Conservation (phyloP, 2,888 invertebrate species). For the Tholera decimalis region DNA sequence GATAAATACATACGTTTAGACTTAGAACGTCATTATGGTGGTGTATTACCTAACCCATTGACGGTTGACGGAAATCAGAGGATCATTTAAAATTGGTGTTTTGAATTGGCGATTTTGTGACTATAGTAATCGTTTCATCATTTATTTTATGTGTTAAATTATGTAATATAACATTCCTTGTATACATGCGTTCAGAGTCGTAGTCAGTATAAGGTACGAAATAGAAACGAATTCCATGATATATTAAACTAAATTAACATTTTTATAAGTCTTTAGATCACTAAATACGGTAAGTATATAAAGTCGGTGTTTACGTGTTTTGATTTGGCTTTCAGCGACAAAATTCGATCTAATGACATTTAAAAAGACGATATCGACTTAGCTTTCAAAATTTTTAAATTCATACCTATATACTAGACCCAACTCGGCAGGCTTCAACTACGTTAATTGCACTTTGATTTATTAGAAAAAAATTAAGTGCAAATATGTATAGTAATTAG, state of each 20-base stretch:
- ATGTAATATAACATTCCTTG: constrained; percentile 34
- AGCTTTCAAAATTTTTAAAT: too few species aligned
- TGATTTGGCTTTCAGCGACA: too few species aligned
- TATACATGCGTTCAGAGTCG: constrained; percentile 2
- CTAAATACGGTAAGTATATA: too few species aligned
- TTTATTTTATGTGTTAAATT: neutral
- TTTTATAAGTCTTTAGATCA: neutral
- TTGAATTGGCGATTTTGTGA: neutral
- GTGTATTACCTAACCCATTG: neutral
- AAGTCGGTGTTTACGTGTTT: too few species aligned
- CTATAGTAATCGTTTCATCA: constrained; percentile 14
- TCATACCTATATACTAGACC: neutral
- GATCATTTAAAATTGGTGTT: neutral
- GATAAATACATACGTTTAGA: too few species aligned
- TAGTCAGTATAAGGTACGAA: constrained; percentile 2
- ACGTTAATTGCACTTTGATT: constrained; percentile 11
- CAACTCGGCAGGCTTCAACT: constrained; percentile 2
- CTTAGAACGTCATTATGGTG: too few species aligned
- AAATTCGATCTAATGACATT: too few species aligned
- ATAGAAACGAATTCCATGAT: neutral
- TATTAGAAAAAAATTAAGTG: constrained; percentile 12
- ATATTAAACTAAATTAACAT: neutral
- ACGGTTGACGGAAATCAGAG: neutral
- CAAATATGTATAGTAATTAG: neutral
- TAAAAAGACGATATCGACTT: constrained; percentile 7